phyloP scores from a whole-genome alignment of 2,888 invertebrate genomes.

The Reticulitermes lucifugus region DNA sequence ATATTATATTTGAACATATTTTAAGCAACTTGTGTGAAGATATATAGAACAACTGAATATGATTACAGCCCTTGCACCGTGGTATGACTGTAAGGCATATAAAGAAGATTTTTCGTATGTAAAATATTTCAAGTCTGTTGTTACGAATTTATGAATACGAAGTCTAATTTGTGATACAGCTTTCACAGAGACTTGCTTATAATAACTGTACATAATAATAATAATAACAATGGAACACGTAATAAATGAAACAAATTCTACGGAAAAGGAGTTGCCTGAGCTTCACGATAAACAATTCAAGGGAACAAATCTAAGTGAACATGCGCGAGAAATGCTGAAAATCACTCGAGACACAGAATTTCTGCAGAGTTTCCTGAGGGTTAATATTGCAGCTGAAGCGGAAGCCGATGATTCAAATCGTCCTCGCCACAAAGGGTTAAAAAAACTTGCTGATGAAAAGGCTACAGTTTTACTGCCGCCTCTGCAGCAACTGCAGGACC shows the following conservation, averaged over 20 bases:
- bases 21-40: too few species aligned
- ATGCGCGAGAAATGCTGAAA: conserved; percentile 73
- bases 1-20: too few species aligned
- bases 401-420: conserved; percentile 53
- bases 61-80: too few species aligned
- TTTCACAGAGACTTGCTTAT: too few species aligned
- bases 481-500: conserved; percentile 32
- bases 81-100: too few species aligned
- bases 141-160: too few species aligned
- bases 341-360: conserved; percentile 79
- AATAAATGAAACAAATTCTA: background rate
- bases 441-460: conserved; percentile 46
- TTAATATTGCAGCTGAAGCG: conserved; percentile 70
- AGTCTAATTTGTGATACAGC: too few species aligned
- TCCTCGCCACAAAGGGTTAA: conserved; percentile 44
- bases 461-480: conserved; percentile 11
- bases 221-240: background rate
- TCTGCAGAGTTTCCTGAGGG: conserved; percentile 82
- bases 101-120: too few species aligned
- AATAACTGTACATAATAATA: background rate
- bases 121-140: too few species aligned
- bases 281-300: conserved; percentile 1
- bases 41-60: too few species aligned
- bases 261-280: background rate
- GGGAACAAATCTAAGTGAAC: conserved; percentile 54